A percentile compares a stretch with the other conserved stretches of the same genome.
phyloP scores from a whole-genome alignment of 2,888 invertebrate genomes.

The Leptopilina syphax region DNA sequence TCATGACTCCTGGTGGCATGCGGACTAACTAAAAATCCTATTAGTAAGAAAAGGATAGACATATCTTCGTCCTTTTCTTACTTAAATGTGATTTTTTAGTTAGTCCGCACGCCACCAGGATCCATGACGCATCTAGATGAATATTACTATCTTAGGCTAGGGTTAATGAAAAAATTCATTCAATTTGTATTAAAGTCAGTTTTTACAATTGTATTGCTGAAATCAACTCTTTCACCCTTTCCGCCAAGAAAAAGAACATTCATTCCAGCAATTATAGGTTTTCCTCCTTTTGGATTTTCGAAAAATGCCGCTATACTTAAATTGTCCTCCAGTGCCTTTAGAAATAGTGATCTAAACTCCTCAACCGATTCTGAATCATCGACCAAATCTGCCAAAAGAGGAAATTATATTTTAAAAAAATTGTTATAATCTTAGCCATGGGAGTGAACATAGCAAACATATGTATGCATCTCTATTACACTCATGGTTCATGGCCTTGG shows the following conservation, averaged over 20 bases:
- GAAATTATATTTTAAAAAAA: background rate
- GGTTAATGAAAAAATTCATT: no score
- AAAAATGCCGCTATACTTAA: slow-evolving; percentile 71
- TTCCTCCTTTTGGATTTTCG: slow-evolving; percentile 65
- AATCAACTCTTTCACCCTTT: slow-evolving; percentile 48
- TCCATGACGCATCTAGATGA: no score
- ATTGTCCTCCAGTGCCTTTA: slow-evolving; percentile 63
- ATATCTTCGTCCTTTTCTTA: no score
- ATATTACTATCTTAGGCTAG: no score
- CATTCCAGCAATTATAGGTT: slow-evolving; percentile 71
- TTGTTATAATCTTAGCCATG: slow-evolving; percentile 28
- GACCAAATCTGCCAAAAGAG: slow-evolving; percentile 59
- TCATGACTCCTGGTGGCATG: no score
- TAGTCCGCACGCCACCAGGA: no score
- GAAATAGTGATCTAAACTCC: slow-evolving; percentile 66
- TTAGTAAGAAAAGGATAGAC: no score
- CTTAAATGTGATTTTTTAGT: no score
- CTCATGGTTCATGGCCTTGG: no score
- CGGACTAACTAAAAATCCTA: no score
- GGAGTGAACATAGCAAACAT: no score
- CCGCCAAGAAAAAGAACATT: slow-evolving; percentile 64
- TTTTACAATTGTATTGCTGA: slow-evolving; percentile 52
- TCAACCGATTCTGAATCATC: slow-evolving; percentile 60
- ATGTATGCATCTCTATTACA: no score
- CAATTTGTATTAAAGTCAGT: background rate